phyloP scores from a whole-genome alignment of 2,888 invertebrate genomes.

The Belgica antarctica region DNA sequence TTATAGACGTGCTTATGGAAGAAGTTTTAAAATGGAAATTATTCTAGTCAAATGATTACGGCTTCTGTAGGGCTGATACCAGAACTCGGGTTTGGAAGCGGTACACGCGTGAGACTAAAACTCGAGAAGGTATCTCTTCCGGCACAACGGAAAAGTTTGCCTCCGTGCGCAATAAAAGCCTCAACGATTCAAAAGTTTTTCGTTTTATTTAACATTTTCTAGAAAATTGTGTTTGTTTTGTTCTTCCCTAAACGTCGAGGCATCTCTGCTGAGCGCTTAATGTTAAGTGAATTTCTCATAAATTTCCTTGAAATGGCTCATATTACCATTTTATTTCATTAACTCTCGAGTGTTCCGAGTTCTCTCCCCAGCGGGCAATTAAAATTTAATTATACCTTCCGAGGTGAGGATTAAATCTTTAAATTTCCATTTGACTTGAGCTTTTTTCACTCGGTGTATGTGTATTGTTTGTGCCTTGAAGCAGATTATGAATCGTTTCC shows the following conservation, averaged over 20 bases:
- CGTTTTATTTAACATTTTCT: conserved; percentile 18
- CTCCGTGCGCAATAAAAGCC: not conserved
- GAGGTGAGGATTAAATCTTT: conserved; percentile 17
- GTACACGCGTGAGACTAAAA: not conserved
- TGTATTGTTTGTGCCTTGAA: too few relatives aligned
- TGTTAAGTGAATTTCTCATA: conserved; percentile 8
- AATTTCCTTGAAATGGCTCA: conserved; percentile 3
- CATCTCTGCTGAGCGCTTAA: not conserved
- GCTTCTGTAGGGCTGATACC: too few relatives aligned
- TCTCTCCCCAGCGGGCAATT: not conserved
- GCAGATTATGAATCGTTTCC: not conserved
- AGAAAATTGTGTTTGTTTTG: not conserved
- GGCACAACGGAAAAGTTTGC: not conserved
- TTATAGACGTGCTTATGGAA: not conserved
- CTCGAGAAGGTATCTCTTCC: not conserved
- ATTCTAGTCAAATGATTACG: not conserved
- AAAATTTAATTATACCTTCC: conserved; percentile 7
- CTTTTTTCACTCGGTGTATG: not conserved
- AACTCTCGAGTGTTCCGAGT: not conserved
- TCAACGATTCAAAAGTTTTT: not conserved
- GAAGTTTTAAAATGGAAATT: conserved; percentile 4
- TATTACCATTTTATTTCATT: conserved; percentile 13
- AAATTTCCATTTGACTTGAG: not conserved
- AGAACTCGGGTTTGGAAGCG: too few relatives aligned
- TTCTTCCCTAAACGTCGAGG: too few relatives aligned